Evolutionary conservation across 2,113 vertebrate species (phyloP).

Genomic region (Plotosus lineatus): DNA sequence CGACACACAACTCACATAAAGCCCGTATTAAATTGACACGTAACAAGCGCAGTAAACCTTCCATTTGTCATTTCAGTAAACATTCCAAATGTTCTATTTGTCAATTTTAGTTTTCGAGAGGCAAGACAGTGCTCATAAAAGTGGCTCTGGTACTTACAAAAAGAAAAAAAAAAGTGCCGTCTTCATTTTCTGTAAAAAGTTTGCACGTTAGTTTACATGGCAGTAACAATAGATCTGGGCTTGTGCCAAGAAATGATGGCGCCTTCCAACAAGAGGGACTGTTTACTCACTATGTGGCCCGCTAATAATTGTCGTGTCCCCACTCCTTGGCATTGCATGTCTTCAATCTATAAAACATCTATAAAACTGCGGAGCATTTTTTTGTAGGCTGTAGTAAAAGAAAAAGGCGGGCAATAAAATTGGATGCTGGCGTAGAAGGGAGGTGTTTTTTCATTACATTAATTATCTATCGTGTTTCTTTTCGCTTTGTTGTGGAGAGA

Average conservation of each 20-base stretch:
- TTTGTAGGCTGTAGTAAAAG: constrained; percentile 17
- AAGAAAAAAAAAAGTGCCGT: constrained; percentile 16
- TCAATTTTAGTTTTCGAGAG: constrained; percentile 29
- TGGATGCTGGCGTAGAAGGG: constrained; percentile 56
- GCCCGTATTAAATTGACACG: background rate
- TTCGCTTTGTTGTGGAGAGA: constrained; percentile 90
- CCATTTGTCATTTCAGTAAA: constrained; percentile 47
- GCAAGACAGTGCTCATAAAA: constrained; percentile 35
- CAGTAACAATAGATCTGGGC: constrained; percentile 29
- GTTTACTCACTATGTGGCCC: constrained; percentile 7
- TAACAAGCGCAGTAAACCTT: constrained; percentile 20
- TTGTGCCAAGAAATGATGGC: constrained; percentile 18
- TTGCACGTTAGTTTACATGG: constrained; percentile 23
- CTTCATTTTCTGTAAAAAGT: constrained; percentile 32
- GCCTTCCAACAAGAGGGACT: background rate
- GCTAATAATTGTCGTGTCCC: constrained; percentile 26
- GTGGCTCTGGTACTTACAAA: constrained; percentile 27
- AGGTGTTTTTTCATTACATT: constrained; percentile 58
- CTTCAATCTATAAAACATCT: background rate
- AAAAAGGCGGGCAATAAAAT: constrained; percentile 46
- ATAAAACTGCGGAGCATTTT: constrained; percentile 1
- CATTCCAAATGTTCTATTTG: constrained; percentile 18
- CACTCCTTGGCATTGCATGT: background rate
- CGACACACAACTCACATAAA: constrained; percentile 27
- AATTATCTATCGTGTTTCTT: constrained; percentile 74